Evolutionary conservation across 2,888 invertebrate species (phyloP).

Genomic region (Hipparchia sbordonii): DNA sequence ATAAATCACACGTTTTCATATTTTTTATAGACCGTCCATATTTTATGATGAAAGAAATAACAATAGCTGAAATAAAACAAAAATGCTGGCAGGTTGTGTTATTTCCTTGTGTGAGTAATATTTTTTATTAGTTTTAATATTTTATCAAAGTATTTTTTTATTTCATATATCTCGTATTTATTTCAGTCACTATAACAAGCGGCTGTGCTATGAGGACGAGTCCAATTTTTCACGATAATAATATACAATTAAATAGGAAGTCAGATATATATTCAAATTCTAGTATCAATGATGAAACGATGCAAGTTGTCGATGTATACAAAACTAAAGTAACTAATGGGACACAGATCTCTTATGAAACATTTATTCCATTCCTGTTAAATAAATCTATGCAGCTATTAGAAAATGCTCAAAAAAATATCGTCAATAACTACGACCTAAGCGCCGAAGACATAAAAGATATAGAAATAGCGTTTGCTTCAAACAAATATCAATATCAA

Average conservation of each 20-base stretch:
- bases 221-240: constrained; percentile 23
- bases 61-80: constrained; percentile 26
- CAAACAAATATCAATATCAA: constrained; percentile 45
- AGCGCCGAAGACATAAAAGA: constrained; percentile 38
- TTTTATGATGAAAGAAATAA: constrained; percentile 25
- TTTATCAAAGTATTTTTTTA: not conserved
- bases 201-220: constrained; percentile 15
- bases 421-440: constrained; percentile 49
- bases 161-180: not conserved
- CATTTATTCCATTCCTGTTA: constrained; percentile 40
- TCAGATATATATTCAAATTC: not conserved
- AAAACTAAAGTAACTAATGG: constrained; percentile 12
- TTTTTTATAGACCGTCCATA: constrained; percentile 10
- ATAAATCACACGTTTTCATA: constrained; percentile 11
- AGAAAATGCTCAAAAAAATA: constrained; percentile 43
- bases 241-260: constrained; percentile 23
- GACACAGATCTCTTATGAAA: constrained; percentile 33
- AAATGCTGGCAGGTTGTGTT: constrained; percentile 27
- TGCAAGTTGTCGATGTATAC: not conserved
- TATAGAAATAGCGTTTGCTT: constrained; percentile 47
- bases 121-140: constrained; percentile 4
- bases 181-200: constrained; percentile 27
- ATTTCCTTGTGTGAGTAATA: constrained; percentile 34
- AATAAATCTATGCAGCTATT: constrained; percentile 47
- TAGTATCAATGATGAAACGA: not conserved